Conservation (phyloP, 2,888 invertebrate genomes). For the Drosophila formosana region DNA sequence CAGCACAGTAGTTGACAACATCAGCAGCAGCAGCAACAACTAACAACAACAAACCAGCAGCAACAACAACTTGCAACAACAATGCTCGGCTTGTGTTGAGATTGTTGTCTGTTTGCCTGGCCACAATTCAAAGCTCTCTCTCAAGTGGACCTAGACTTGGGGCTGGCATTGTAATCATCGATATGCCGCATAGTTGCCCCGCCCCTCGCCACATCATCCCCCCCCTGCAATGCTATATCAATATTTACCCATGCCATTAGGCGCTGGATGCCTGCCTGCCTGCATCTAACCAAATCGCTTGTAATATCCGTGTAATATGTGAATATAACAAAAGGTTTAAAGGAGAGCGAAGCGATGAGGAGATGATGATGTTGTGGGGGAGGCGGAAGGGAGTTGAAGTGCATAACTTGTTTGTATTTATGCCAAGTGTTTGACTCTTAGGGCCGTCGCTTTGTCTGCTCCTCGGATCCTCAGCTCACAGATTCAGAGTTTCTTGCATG, state of each 20-base stretch:
- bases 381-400: slow-evolving; percentile 4
- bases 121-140: slow-evolving; percentile 43
- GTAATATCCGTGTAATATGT: slow-evolving; percentile 55
- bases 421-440: slow-evolving; percentile 35
- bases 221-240: slow-evolving; percentile 36
- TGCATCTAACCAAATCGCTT: slow-evolving; percentile 49
- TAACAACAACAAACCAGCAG: slow-evolving; percentile 12
- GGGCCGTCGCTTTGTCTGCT: slow-evolving; percentile 22
- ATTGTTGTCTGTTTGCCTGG: slow-evolving; percentile 36
- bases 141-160: slow-evolving; percentile 38
- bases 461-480: neutral
- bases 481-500: slow-evolving; percentile 48
- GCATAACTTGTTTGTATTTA: slow-evolving; percentile 45
- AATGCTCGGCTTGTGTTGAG: slow-evolving; percentile 23
- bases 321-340: slow-evolving; percentile 34
- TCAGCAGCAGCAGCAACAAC: slow-evolving; percentile 38
- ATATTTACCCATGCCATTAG: slow-evolving; percentile 63
- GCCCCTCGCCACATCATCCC: neutral
- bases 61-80: slow-evolving; percentile 27
- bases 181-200: slow-evolving; percentile 23
- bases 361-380: neutral
- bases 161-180: slow-evolving; percentile 51
- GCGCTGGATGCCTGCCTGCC: neutral
- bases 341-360: neutral
- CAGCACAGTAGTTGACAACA: slow-evolving; percentile 63